Conservation (phyloP, 2,888 invertebrate genomes). For the Melikaiella ostensackeni region DNA sequence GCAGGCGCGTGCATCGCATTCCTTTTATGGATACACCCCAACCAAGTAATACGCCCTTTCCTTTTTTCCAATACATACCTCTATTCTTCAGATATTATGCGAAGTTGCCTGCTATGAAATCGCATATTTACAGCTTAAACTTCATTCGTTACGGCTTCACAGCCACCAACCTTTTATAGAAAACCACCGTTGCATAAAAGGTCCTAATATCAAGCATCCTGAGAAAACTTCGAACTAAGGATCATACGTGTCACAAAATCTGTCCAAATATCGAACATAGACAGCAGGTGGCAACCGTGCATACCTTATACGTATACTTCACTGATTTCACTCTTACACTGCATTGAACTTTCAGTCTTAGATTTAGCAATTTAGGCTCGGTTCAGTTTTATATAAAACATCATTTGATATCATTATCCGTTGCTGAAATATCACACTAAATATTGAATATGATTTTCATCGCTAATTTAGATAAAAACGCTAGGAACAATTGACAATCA, state of each 20-base stretch:
- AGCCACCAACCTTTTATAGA: conserved; percentile 64
- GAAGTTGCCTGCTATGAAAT: conserved; percentile 66
- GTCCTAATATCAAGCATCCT: not conserved
- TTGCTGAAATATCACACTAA: not conserved
- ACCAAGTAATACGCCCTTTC: conserved; percentile 47
- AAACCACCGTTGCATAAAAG: conserved; percentile 45
- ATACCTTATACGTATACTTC: not conserved
- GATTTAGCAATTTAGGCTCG: not conserved
- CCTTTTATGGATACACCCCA: conserved; percentile 66
- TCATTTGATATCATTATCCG: not conserved
- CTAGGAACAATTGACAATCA: not conserved
- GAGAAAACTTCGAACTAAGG: not conserved
- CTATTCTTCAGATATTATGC: conserved; percentile 53
- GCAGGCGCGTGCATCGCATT: conserved; percentile 62
- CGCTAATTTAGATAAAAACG: not conserved
- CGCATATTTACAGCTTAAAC: conserved; percentile 68
- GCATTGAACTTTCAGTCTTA: not conserved
- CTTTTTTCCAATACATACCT: conserved; percentile 45
- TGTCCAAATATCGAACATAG: not conserved
- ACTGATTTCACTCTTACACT: conserved; percentile 16
- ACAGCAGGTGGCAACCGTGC: conserved; percentile 22
- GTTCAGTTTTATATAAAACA: not conserved
- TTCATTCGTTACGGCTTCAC: conserved; percentile 66
- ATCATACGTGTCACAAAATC: conserved; percentile 12
- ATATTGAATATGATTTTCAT: not conserved